Evolutionary conservation across 2,113 vertebrate species (phyloP).

Genomic region (Clinocottus analis): DNA sequence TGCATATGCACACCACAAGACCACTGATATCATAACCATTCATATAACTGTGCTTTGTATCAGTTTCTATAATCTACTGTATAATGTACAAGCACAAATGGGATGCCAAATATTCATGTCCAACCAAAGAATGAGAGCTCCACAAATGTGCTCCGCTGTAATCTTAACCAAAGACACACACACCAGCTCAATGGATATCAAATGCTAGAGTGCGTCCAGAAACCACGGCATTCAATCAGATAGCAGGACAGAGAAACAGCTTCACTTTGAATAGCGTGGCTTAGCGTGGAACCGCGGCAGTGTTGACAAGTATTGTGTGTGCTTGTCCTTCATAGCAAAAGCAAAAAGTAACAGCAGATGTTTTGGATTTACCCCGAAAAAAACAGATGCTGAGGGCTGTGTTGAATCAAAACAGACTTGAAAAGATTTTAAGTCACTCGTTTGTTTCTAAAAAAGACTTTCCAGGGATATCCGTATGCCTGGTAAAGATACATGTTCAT

Average conservation of each 20-base stretch:
- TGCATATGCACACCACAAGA: constrained; percentile 30
- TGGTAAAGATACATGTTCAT: background rate
- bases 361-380: constrained; percentile 2
- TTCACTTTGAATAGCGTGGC: constrained; percentile 21
- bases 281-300: constrained; percentile 20
- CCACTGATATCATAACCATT: constrained; percentile 33
- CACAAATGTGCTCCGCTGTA: constrained; percentile 6
- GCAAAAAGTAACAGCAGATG: constrained; percentile 5
- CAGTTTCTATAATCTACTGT: constrained; percentile 19
- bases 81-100: constrained; percentile 19
- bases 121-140: constrained; percentile 18
- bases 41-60: constrained; percentile 31
- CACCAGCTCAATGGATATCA: constrained; percentile 6
- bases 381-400: background rate
- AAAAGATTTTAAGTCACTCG: background rate
- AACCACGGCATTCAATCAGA: constrained; percentile 8
- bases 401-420: background rate
- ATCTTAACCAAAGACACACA: background rate
- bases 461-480: background rate
- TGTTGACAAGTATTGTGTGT: background rate
- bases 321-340: background rate
- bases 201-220: background rate
- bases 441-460: background rate
- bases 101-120: constrained; percentile 36
- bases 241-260: constrained; percentile 14